Percentiles rank a stretch among this genome's conserved stretches.
Evolutionary conservation across 2,113 vertebrate species (phyloP).

Genomic region (Shinisaurus crocodilurus): DNA sequence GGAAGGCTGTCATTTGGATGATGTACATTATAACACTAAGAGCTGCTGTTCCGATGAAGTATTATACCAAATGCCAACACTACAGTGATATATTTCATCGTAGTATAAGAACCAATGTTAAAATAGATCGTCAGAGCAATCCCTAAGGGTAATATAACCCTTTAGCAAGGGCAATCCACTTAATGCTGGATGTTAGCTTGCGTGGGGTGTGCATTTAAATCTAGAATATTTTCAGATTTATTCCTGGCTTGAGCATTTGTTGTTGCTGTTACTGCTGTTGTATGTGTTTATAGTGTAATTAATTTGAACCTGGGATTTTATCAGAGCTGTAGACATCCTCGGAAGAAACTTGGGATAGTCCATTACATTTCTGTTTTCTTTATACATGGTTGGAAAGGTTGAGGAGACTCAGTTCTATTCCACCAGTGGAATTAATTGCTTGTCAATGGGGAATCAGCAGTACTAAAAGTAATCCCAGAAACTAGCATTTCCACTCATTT

Average conservation of each 20-base stretch:
- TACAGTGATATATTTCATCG: constrained; percentile 65
- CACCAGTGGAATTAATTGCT: no score
- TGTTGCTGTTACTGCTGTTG: not conserved
- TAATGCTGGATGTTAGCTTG: constrained; percentile 34
- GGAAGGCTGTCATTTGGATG: constrained; percentile 66
- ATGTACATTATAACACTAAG: constrained; percentile 68
- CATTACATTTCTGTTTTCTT: not conserved
- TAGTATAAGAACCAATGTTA: constrained; percentile 38
- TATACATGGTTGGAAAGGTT: not conserved
- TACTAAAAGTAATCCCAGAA: no score
- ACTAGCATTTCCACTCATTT: no score
- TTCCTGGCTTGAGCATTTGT: not conserved
- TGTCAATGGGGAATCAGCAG: no score
- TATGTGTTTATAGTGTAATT: not conserved
- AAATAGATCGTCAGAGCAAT: constrained; percentile 46
- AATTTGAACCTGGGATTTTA: not conserved
- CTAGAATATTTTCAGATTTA: not conserved
- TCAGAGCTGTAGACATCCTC: constrained; percentile 5
- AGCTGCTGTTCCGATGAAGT: constrained; percentile 71
- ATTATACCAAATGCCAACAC: constrained; percentile 58
- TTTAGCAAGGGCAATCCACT: constrained; percentile 21
- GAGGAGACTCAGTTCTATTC: not conserved
- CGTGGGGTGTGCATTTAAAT: not conserved
- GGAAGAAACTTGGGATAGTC: not conserved
- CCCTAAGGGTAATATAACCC: constrained; percentile 55